Percentiles rank a stretch among this genome's conserved stretches.
Evolutionary conservation across 2,113 vertebrate genomes (phyloP).

Genomic region (Neogale vison): DNA sequence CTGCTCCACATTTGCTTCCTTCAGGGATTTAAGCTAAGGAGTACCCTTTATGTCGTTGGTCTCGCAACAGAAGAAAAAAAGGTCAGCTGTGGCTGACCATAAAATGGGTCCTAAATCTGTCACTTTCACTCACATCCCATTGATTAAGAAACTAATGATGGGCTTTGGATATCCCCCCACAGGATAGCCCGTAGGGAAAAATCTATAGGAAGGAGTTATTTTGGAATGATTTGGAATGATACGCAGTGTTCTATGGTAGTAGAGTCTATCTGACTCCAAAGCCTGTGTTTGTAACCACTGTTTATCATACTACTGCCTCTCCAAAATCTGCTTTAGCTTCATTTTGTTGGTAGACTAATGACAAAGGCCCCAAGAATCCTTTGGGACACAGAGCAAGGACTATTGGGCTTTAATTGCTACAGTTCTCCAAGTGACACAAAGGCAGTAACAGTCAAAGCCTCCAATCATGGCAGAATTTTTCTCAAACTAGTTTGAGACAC

Average conservation of each 20-base stretch:
- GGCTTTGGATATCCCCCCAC: background rate
- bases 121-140: background rate
- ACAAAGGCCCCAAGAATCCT: background rate
- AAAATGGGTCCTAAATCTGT: background rate
- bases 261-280: background rate
- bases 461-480: background rate
- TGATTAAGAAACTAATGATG: background rate
- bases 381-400: background rate
- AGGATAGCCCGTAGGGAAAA: background rate
- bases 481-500: background rate
- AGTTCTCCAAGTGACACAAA: background rate
- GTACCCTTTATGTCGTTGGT: background rate
- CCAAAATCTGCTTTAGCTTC: background rate
- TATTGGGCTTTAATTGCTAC: background rate
- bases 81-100: background rate
- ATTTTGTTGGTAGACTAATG: background rate
- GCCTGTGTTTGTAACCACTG: background rate
- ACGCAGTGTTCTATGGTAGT: background rate
- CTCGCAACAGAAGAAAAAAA: background rate
- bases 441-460: background rate
- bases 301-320: background rate
- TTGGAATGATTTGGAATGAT: background rate
- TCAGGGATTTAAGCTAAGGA: background rate
- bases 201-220: background rate
- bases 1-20: background rate